These are phyloP conservation scores for Polyploca ridens DNA, from an alignment of 2,888 invertebrate genomes.

Conservation along the genomic window DNA sequence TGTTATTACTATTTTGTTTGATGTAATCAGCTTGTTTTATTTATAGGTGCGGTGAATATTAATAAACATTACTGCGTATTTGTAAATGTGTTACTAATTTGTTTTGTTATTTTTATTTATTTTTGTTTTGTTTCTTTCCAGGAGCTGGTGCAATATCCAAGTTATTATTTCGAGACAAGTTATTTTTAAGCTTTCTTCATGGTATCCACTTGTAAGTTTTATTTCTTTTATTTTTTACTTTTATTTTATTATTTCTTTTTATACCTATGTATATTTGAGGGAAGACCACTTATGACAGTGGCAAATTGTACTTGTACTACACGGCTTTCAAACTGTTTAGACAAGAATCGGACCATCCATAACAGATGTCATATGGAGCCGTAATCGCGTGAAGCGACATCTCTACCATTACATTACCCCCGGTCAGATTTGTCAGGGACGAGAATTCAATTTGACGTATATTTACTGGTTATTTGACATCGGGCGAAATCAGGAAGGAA, in stretches of 20 bases:
- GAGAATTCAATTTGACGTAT: constrained; percentile 49
- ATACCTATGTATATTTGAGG: too few species aligned
- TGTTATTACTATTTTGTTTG: background rate
- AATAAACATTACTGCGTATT: background rate
- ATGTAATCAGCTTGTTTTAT: background rate
- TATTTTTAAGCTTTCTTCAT: constrained; percentile 75
- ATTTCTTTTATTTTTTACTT: constrained; percentile 54
- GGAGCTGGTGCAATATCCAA: constrained; percentile 58
- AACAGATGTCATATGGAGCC: background rate
- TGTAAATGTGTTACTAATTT: background rate
- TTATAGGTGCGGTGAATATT: background rate
- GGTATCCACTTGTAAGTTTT: constrained; percentile 85
- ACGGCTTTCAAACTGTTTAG: too few species aligned
- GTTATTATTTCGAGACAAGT: constrained; percentile 60
- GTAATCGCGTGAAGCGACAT: background rate
- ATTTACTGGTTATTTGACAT: constrained; percentile 43
- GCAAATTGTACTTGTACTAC: too few species aligned
- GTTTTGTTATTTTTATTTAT: constrained; percentile 39
- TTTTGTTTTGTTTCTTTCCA: constrained; percentile 70
- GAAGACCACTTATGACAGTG: too few species aligned
- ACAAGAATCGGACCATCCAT: too few species aligned
- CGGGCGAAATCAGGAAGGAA: constrained; percentile 3
- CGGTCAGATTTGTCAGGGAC: constrained; percentile 18
- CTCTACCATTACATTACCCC: background rate
- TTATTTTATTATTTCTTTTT: constrained; percentile 22